A percentile compares a stretch with the other conserved stretches of the same genome.
Evolutionary conservation across 2,113 vertebrate species (phyloP).

Genomic region (Promerops cafer): DNA sequence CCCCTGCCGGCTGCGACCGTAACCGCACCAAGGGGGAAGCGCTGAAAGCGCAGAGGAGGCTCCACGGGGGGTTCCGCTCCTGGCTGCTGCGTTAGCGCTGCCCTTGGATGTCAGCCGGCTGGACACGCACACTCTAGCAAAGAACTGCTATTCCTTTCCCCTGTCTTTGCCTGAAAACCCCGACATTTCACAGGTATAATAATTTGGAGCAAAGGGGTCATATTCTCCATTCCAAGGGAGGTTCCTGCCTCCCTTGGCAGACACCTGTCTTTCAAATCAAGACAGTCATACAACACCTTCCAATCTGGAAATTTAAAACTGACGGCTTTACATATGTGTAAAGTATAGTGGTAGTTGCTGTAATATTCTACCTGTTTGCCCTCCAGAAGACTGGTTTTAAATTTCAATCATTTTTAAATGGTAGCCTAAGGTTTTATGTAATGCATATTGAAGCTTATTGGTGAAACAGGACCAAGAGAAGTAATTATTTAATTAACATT

Average conservation of each 20-base stretch:
- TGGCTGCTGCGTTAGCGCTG: rapidly evolving
- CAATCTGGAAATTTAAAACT: not conserved
- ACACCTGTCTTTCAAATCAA: not conserved
- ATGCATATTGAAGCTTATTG: not conserved
- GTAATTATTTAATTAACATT: not conserved
- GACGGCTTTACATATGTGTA: not conserved
- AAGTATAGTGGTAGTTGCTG: not conserved
- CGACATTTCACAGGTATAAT: too few species aligned
- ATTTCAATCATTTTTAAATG: not conserved
- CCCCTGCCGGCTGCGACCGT: not conserved
- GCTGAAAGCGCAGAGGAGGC: rapidly evolving
- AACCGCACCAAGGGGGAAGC: not conserved
- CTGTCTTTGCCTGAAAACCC: not conserved
- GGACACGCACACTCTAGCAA: rapidly evolving
- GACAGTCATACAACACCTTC: not conserved
- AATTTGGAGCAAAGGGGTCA: not conserved
- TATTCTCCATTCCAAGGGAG: not conserved
- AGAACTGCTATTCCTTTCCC: too few species aligned
- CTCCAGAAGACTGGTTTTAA: not conserved
- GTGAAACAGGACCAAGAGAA: not conserved
- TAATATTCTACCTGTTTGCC: not conserved
- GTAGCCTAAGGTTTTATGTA: not conserved
- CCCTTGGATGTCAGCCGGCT: rapidly evolving
- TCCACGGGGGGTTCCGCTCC: not conserved
- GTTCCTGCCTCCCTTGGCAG: not conserved